Evolutionary conservation across 2,797 vertebrate species (phyloP), one percentile per base, ranked within the genome.

Genomic region (Catharus ustulatus): DNA sequence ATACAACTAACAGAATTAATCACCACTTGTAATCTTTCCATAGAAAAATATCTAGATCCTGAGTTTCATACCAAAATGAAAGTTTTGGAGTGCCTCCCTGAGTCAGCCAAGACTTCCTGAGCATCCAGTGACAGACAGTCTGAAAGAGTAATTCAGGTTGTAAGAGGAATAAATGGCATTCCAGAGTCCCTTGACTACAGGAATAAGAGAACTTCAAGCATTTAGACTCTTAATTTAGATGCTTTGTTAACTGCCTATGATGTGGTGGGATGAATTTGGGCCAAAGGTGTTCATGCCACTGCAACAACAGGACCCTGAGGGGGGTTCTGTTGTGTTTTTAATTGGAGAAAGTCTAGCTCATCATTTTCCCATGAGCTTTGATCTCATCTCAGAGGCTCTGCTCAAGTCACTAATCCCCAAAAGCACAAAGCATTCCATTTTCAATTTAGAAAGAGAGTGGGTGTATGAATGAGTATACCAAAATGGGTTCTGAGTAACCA

Each of bases 301-400:
- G 49, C 52, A 81, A 43, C 27, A 69, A 84, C 55, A 89, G 75
- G 48, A 86, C 51, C 10, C 67, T 61, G 45, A 42, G 48, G 90
- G 42, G 29, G 30, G 57, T 91, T 52, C 38, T 91, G 82, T 52
- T 55, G n/a, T 78, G 27, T 63, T 95, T 87, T 59, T 4, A 27
- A 62, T 86, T 67, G 55, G 48, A 88, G 63, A 76, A 88, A 95
- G 20, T 52, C n/a, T 78, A 81, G 15, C 34, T 93, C 89, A 84
- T 89, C 32, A 22, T 80, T 94, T 78, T 94, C 89, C 78, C 81
- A 91, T 1, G 1, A 90, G 94, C 63, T 95, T 96, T 91, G 67
- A 93, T 93, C 85, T 94, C 76, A 79, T 32, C 66, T 69, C 43
- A 21, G 59, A 81, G 59, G 29, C 71, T 95, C 52, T 84, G 69